A percentile compares a stretch with the other conserved stretches of the same genome.
phyloP scores from a whole-genome alignment of 2,888 invertebrate species.

The Parnassius orleans region DNA sequence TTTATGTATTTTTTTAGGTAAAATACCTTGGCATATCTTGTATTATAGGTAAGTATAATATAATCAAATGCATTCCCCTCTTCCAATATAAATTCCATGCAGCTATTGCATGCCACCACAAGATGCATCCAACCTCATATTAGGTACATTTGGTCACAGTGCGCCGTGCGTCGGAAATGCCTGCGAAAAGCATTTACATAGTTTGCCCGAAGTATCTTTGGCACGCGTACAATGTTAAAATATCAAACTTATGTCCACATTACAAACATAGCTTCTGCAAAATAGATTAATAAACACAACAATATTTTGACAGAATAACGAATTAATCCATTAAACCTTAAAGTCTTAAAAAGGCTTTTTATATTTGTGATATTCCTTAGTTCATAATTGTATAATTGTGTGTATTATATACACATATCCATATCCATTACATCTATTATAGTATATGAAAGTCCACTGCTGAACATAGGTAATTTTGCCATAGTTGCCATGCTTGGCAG shows the following conservation, averaged over 20 bases:
- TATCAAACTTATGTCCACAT: neutral
- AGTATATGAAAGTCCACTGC: too few relatives aligned
- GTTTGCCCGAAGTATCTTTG: slow-evolving; percentile 28
- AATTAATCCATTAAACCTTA: too few relatives aligned
- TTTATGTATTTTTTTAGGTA: too few relatives aligned
- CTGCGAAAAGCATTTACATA: slow-evolving; percentile 33
- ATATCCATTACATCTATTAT: too few relatives aligned
- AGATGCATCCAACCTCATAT: slow-evolving; percentile 42
- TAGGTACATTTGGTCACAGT: slow-evolving; percentile 33
- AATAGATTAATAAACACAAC: neutral
- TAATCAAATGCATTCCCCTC: slow-evolving; percentile 25
- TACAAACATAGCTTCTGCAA: neutral
- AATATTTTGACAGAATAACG: too few relatives aligned
- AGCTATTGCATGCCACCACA: slow-evolving; percentile 23
- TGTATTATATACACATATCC: too few relatives aligned
- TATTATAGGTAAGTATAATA: neutral
- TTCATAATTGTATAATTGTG: too few relatives aligned
- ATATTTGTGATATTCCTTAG: too few relatives aligned
- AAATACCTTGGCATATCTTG: too few relatives aligned
- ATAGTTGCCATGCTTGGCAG: too few relatives aligned
- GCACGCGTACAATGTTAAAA: slow-evolving; percentile 3
- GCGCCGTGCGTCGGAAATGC: slow-evolving; percentile 27
- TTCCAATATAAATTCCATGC: slow-evolving; percentile 32
- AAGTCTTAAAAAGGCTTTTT: too few relatives aligned
- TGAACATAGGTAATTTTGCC: too few relatives aligned